Conservation (phyloP, 92 coral and sea anemone genomes). For the Umimayanthus kanabou region DNA sequence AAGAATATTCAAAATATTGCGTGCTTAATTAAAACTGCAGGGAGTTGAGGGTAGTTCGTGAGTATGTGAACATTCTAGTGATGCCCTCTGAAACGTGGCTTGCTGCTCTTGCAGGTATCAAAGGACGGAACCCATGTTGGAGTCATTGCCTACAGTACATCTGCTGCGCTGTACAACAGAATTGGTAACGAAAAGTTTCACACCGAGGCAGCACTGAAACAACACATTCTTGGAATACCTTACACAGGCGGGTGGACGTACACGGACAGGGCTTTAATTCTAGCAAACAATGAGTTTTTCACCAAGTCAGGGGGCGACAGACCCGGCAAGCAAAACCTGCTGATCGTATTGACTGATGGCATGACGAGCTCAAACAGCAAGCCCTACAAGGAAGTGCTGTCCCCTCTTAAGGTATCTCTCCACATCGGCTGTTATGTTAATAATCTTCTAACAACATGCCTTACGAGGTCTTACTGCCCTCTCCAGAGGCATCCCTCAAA, state of each 20-base stretch:
- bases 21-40: not conserved
- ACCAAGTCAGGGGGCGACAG: slow-evolving; percentile 51
- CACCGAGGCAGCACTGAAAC: slow-evolving; percentile 38
- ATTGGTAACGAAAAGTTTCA: slow-evolving; percentile 40
- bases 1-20: no score
- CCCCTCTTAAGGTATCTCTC: slow-evolving; percentile 49
- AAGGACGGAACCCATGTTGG: slow-evolving; percentile 55
- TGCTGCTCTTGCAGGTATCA: slow-evolving; percentile 19
- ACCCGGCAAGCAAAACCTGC: slow-evolving; percentile 23
- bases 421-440: no score
- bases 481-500: no score
- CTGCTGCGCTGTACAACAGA: slow-evolving; percentile 41
- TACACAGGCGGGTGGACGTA: slow-evolving; percentile 57
- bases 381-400: slow-evolving; percentile 50
- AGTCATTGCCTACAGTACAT: slow-evolving; percentile 50
- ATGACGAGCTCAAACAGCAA: slow-evolving; percentile 40
- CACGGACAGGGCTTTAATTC: slow-evolving; percentile 52
- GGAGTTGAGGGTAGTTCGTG: no score
- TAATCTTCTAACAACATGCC: no score
- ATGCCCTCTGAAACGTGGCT: no score
- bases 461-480: no score
- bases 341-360: slow-evolving; percentile 57
- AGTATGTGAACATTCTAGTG: not conserved
- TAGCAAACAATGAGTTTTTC: slow-evolving; percentile 36
- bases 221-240: slow-evolving; percentile 27